Percentiles rank a stretch among this genome's conserved stretches.
Evolutionary conservation across 2,113 vertebrate genomes (phyloP).

Genomic region (Lichenostomus cassidix): DNA sequence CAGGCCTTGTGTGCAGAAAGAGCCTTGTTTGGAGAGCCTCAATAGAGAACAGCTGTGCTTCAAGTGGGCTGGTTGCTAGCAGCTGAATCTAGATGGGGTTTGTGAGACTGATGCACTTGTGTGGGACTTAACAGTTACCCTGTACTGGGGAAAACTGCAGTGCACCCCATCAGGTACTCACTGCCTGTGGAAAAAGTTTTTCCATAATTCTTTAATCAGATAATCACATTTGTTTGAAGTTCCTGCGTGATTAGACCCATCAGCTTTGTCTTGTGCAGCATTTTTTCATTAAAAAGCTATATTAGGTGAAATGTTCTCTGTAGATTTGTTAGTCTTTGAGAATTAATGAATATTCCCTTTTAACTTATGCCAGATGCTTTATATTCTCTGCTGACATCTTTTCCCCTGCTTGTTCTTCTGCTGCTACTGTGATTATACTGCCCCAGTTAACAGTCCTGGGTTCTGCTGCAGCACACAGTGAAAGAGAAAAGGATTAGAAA

Average conservation of each 20-base stretch:
- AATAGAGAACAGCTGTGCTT: background rate
- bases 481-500: background rate
- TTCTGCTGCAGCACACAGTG: background rate
- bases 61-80: background rate
- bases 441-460: background rate
- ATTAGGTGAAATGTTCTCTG: background rate
- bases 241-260: background rate
- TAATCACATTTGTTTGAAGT: background rate
- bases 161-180: background rate
- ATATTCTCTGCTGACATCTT: background rate
- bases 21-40: background rate
- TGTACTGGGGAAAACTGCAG: background rate
- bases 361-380: background rate
- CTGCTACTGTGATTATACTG: background rate
- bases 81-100: background rate
- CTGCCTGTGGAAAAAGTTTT: background rate
- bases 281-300: background rate
- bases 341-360: background rate
- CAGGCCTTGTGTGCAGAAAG: background rate
- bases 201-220: background rate
- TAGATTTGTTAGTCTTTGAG: background rate
- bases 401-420: background rate
- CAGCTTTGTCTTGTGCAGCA: background rate
- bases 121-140: background rate
- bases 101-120: background rate